phyloP scores from a whole-genome alignment of 2,113 vertebrate species.

The Brachyhypopomus occidentalis region DNA sequence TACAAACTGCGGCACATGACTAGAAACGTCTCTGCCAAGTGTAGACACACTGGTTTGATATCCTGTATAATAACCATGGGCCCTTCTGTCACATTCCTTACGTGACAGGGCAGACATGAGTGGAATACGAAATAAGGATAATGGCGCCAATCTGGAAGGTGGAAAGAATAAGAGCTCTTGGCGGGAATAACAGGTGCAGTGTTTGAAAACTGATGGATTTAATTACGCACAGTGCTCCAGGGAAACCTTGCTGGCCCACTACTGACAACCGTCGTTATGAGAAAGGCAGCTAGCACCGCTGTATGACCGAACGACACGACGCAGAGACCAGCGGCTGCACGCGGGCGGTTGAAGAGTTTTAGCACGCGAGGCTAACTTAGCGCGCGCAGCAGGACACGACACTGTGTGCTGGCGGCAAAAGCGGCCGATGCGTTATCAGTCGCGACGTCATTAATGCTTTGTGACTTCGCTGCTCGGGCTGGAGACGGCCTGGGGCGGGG shows the following conservation, averaged over 20 bases:
- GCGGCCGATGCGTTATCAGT: conserved; percentile 15
- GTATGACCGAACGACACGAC: not conserved
- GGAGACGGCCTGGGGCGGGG: not conserved
- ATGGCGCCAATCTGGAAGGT: conserved; percentile 32
- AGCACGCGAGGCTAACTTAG: too few relatives aligned
- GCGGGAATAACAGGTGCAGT: conserved; percentile 39
- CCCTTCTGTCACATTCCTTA: conserved; percentile 54
- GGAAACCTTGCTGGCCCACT: not conserved
- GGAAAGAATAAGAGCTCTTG: conserved; percentile 42
- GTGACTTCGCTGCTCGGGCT: not conserved
- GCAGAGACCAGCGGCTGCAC: too few relatives aligned
- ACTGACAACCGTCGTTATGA: not conserved
- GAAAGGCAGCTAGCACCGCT: not conserved
- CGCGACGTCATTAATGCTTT: conserved; percentile 14
- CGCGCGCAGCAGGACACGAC: not conserved
- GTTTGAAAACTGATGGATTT: conserved; percentile 40
- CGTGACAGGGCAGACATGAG: conserved; percentile 48
- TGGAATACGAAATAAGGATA: conserved; percentile 50
- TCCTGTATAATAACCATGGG: conserved; percentile 58
- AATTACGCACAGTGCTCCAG: conserved; percentile 22
- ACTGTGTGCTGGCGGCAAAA: conserved; percentile 15
- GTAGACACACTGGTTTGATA: conserved; percentile 60
- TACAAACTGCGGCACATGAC: conserved; percentile 58
- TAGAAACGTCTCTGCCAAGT: conserved; percentile 42
- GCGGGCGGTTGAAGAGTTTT: too few relatives aligned